Conservation (phyloP, 2,797 vertebrate species). For the Psittacula echo region DNA sequence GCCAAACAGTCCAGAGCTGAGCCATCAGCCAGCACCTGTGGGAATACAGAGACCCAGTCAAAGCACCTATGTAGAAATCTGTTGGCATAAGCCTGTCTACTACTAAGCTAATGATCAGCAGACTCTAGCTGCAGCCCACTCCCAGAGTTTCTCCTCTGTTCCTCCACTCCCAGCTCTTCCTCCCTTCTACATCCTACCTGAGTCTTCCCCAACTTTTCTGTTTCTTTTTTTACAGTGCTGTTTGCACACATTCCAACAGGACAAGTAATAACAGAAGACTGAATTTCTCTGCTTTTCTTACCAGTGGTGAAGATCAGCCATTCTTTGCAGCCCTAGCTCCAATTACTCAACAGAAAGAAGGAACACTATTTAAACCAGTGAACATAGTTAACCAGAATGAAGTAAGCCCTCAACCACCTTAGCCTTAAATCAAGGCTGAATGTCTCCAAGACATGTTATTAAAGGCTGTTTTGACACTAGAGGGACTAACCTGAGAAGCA, state of each 20-base stretch:
- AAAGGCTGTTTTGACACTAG: background rate
- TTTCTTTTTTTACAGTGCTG: background rate
- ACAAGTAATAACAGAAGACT: background rate
- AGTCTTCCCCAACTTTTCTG: background rate
- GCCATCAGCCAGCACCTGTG: constrained; percentile 91
- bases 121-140: background rate
- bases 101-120: background rate
- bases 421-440: background rate
- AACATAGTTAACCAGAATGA: background rate
- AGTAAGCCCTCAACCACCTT: background rate
- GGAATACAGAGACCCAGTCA: background rate
- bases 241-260: background rate
- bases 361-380: background rate
- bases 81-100: background rate
- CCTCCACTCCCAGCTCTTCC: background rate
- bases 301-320: background rate
- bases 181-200: background rate
- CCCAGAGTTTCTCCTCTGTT: background rate
- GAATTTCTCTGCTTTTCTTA: background rate
- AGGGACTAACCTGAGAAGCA: background rate
- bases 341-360: background rate
- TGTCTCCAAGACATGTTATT: background rate
- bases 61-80: background rate
- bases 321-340: background rate
- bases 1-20: constrained; percentile 86